These are phyloP conservation scores for Pelochelys cantorii DNA, from an alignment of 2,797 vertebrate species.

Conservation along the genomic window DNA sequence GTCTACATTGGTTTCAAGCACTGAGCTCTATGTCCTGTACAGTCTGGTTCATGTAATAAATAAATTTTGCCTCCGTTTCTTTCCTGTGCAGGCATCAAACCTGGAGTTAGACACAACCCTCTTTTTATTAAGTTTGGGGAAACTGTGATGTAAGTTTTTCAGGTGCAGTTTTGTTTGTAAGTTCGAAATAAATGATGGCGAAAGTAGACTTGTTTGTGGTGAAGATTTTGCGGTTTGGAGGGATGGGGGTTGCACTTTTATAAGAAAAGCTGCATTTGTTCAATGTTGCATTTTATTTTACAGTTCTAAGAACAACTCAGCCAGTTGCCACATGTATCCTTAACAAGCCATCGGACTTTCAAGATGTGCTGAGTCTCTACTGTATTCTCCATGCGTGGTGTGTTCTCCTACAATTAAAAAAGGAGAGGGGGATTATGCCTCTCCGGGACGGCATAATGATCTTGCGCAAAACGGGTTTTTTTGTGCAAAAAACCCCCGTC, in stretches of 20 bases:
- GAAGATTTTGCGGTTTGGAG: neutral
- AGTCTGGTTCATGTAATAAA: neutral
- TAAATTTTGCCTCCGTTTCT: neutral
- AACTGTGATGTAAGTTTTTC: neutral
- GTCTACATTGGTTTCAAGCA: neutral
- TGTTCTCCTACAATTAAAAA: neutral
- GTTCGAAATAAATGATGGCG: neutral
- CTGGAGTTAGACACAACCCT: neutral
- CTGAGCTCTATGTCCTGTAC: neutral
- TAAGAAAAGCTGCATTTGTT: neutral
- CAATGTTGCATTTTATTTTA: constrained; percentile 3
- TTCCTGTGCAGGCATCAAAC: neutral
- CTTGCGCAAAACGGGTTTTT: no score
- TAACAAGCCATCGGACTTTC: neutral
- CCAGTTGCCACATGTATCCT: neutral
- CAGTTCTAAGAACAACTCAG: neutral
- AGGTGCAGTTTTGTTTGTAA: neutral
- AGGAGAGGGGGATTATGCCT: neutral
- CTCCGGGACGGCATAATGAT: no score
- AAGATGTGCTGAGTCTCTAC: neutral
- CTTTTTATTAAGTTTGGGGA: neutral
- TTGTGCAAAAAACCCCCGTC: no score
- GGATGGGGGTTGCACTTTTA: neutral
- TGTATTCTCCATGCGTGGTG: neutral
- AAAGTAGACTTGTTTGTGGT: neutral